These are phyloP conservation scores for Syngnathus scovelli DNA, from an alignment of 2,113 vertebrate species.

Conservation along the genomic window DNA sequence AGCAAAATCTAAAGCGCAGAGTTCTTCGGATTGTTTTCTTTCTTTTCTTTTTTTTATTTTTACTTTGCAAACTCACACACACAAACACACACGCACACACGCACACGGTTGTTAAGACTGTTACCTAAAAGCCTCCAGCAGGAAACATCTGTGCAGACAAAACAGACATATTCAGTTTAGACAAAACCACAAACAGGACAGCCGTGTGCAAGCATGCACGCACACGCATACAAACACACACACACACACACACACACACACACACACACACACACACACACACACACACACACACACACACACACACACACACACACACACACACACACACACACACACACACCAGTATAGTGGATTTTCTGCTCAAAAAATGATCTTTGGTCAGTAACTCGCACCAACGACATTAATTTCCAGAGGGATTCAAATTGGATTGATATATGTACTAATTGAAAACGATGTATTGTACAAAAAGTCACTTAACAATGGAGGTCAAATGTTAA, in stretches of 20 bases:
- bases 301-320: constrained; percentile 8
- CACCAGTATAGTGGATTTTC: background rate
- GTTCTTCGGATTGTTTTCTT: background rate
- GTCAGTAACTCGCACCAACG: background rate
- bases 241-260: constrained; percentile 5
- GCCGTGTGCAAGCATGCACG: constrained; percentile 12
- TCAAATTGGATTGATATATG: background rate
- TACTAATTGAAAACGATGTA: too few species aligned
- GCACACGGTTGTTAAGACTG: constrained; percentile 32
- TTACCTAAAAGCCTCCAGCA: constrained; percentile 57
- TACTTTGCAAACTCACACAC: constrained; percentile 6
- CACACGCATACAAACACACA: constrained; percentile 22
- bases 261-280: constrained; percentile 12
- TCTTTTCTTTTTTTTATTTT: background rate
- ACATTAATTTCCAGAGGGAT: background rate
- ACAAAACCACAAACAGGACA: constrained; percentile 54
- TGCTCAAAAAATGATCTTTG: background rate
- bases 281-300: background rate
- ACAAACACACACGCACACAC: background rate
- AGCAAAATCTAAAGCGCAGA: constrained; percentile 3
- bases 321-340: background rate
- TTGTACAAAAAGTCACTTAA: background rate
- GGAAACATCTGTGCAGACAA: constrained; percentile 67
- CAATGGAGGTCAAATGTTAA: background rate
- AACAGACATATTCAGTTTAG: constrained; percentile 56